A percentile compares a stretch with the other conserved stretches of the same genome.
These are phyloP conservation scores for Torymus texanus DNA, from an alignment of 2,888 invertebrate species.

Conservation along the genomic window DNA sequence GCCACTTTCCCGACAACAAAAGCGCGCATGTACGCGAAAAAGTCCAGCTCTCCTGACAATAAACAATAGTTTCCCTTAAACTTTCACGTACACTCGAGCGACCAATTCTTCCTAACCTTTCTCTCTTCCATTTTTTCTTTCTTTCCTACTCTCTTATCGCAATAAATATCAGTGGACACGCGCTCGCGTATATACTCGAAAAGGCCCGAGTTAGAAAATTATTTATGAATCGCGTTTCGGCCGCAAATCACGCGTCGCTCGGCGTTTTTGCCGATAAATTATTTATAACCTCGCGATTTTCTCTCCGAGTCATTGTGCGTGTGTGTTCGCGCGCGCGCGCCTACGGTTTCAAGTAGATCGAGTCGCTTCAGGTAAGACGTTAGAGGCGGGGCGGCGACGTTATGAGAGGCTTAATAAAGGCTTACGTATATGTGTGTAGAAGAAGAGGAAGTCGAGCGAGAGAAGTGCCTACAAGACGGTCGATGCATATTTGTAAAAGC, in stretches of 20 bases:
- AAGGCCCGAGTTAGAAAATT: constrained; percentile 28
- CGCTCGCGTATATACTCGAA: not conserved
- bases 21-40: not conserved
- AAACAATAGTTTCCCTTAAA: constrained; percentile 11
- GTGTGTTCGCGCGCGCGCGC: not conserved
- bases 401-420: not conserved
- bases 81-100: constrained; percentile 27
- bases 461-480: too few species aligned
- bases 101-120: too few species aligned
- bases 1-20: constrained; percentile 14
- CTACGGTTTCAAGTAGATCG: constrained; percentile 17
- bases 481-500: too few species aligned
- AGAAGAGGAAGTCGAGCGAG: constrained; percentile 22
- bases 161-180: constrained; percentile 27
- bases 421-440: too few species aligned
- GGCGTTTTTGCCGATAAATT: constrained; percentile 40
- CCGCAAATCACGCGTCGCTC: constrained; percentile 31
- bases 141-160: constrained; percentile 20
- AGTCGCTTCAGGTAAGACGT: constrained; percentile 2
- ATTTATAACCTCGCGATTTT: constrained; percentile 38
- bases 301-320: constrained; percentile 13
- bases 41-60: not conserved
- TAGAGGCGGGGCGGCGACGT: not conserved
- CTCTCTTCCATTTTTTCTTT: too few species aligned
- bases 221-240: constrained; percentile 43